Evolutionary conservation across 2,797 vertebrate genomes (phyloP).

Genomic region (Siniperca scherzeri): DNA sequence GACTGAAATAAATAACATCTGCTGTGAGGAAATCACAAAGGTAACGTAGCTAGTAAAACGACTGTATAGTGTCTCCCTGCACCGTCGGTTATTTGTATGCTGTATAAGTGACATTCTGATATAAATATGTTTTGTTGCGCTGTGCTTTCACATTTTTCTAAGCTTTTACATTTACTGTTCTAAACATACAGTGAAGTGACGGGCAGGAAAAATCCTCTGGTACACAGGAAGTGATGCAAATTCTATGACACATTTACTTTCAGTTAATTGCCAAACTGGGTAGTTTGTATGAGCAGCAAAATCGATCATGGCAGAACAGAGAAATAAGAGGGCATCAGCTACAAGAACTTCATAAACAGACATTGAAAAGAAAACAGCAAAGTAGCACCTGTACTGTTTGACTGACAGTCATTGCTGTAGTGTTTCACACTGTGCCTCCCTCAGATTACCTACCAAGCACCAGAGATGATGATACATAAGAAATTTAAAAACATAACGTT

Average conservation of each 20-base stretch:
- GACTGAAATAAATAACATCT: too few species aligned
- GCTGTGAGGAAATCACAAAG: too few species aligned
- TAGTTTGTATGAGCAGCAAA: background rate
- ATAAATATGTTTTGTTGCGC: background rate
- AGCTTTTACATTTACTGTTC: background rate
- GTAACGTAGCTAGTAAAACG: too few species aligned
- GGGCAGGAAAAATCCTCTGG: background rate
- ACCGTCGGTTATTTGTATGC: too few species aligned
- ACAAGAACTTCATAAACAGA: background rate
- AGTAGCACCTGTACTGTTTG: background rate
- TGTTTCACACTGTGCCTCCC: background rate
- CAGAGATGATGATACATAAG: background rate
- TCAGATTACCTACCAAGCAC: background rate
- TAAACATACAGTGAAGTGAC: background rate
- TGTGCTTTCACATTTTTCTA: background rate
- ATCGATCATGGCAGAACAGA: background rate
- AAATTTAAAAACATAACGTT: background rate
- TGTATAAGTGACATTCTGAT: conserved; percentile 15
- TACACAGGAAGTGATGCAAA: conserved; percentile 4
- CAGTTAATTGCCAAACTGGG: background rate
- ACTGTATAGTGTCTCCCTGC: background rate
- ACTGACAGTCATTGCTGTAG: background rate
- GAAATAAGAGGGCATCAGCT: background rate
- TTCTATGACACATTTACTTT: background rate
- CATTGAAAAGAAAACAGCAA: background rate